phyloP scores from a whole-genome alignment of 2,888 invertebrate genomes.

The Diploptera punctata region DNA sequence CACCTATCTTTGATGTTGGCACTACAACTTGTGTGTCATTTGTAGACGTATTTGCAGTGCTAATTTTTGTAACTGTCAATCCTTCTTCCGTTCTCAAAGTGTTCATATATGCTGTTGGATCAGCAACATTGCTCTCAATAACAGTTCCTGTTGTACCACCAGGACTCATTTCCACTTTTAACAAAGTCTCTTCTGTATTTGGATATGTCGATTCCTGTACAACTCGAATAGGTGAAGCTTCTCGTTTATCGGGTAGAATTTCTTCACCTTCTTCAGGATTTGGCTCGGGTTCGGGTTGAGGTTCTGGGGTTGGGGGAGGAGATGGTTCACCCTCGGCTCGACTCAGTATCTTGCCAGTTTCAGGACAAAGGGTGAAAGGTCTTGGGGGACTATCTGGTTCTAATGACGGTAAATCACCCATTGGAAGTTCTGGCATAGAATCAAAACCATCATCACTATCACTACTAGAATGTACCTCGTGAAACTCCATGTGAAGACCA shows the following conservation, averaged over 20 bases:
- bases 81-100: conserved; percentile 37
- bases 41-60: conserved; percentile 15
- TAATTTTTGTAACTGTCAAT: conserved; percentile 37
- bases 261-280: conserved; percentile 52
- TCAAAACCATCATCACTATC: conserved; percentile 37
- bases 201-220: conserved; percentile 48
- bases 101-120: conserved; percentile 28
- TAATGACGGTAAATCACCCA: conserved; percentile 56
- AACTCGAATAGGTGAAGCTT: conserved; percentile 45
- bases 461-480: conserved; percentile 45
- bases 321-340: conserved; percentile 69
- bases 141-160: conserved; percentile 69
- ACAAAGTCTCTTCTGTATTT: conserved; percentile 51
- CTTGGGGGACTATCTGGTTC: conserved; percentile 69
- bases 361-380: conserved; percentile 74
- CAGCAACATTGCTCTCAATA: conserved; percentile 52
- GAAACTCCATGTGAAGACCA: conserved; percentile 57
- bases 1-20: conserved; percentile 15
- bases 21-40: conserved; percentile 15
- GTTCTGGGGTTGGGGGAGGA: conserved; percentile 58
- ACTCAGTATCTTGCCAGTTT: conserved; percentile 64
- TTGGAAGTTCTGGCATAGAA: conserved; percentile 38
- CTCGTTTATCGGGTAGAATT: conserved; percentile 38
- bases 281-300: conserved; percentile 53
- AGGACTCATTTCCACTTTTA: conserved; percentile 62